Evolutionary conservation across 2,113 vertebrate species (phyloP).

Genomic region (Erinaceus europaeus): DNA sequence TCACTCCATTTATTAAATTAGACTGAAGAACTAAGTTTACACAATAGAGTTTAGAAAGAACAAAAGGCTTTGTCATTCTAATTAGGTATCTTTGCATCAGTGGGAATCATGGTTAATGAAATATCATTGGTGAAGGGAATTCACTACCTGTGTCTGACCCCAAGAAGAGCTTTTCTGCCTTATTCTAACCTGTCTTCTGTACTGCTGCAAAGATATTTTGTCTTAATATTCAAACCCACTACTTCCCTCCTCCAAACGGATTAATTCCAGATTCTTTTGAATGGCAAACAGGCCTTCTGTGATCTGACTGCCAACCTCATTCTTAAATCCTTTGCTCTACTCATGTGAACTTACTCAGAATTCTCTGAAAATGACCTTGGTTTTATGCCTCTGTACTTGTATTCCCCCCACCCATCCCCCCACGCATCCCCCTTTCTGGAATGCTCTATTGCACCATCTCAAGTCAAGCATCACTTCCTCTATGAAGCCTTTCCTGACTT

Average conservation of each 20-base stretch:
- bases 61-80: constrained; percentile 1
- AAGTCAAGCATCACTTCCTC: not conserved
- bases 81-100: not conserved
- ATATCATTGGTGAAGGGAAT: not conserved
- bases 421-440: not conserved
- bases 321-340: not conserved
- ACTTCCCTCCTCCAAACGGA: not conserved
- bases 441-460: not conserved
- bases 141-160: not conserved
- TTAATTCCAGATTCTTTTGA: not conserved
- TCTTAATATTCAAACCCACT: not conserved
- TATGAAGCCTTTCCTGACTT: not conserved
- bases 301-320: not conserved
- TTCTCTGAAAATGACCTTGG: not conserved
- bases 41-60: not conserved
- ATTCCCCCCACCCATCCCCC: not conserved
- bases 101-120: not conserved
- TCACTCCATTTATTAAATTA: constrained; percentile 53
- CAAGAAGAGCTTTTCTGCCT: not conserved
- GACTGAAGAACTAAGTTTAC: constrained; percentile 1
- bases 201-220: not conserved
- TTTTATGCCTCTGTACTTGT: not conserved
- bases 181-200: not conserved
- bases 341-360: not conserved
- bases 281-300: not conserved